A percentile compares a stretch with the other conserved stretches of the same genome.
These are phyloP conservation scores for Macquaria australasica DNA, from an alignment of 2,113 vertebrate genomes.

Conservation along the genomic window DNA sequence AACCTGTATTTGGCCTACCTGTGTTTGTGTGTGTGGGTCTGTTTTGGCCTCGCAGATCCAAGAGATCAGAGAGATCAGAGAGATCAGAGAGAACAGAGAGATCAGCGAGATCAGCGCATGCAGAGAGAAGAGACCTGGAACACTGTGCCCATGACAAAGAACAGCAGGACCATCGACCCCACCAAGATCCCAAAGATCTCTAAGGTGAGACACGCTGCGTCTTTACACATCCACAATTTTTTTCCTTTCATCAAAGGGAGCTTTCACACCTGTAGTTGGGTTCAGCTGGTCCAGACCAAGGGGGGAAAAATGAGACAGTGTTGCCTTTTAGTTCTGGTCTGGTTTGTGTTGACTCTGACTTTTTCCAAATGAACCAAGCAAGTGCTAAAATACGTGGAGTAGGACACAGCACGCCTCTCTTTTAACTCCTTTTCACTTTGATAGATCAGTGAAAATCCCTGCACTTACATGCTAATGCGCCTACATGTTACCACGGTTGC, in stretches of 20 bases:
- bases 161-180: slow-evolving; percentile 96
- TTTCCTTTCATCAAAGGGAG: background rate
- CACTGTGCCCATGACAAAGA: slow-evolving; percentile 97
- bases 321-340: background rate
- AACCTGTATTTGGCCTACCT: background rate
- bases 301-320: accelerated
- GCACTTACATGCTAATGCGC: background rate
- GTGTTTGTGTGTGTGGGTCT: background rate
- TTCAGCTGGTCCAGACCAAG: background rate
- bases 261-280: background rate
- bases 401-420: background rate
- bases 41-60: slow-evolving; percentile 51
- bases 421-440: background rate
- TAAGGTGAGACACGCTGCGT: slow-evolving; percentile 87
- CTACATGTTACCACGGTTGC: background rate
- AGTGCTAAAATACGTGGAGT: background rate
- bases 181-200: slow-evolving; percentile 99
- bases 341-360: background rate
- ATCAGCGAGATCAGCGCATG: slow-evolving; percentile 82
- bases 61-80: slow-evolving; percentile 53
- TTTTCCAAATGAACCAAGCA: background rate
- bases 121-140: slow-evolving; percentile 97
- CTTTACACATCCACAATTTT: background rate
- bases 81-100: slow-evolving; percentile 55
- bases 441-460: background rate